Evolutionary conservation across 1,140 invertebrate species (phyloP).

Genomic region (Caerostris darwini): DNA sequence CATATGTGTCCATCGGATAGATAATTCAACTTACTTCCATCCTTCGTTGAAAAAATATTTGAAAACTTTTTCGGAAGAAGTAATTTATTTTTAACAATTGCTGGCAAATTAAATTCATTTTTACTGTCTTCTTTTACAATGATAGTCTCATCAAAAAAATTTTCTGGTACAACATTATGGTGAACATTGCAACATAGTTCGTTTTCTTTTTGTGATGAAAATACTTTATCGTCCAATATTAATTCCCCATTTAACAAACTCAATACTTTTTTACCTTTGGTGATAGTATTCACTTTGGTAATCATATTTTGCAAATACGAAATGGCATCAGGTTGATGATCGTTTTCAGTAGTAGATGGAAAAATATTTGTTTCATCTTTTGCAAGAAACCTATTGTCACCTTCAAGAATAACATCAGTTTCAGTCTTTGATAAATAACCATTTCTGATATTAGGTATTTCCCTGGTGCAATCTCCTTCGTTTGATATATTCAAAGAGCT

Average conservation of each 20-base stretch:
- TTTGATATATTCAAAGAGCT: background rate
- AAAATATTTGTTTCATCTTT: background rate
- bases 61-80: background rate
- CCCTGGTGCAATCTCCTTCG: background rate
- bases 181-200: background rate
- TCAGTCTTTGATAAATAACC: background rate
- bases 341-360: background rate
- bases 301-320: background rate
- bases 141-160: too few relatives aligned
- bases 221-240: background rate
- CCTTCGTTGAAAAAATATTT: background rate
- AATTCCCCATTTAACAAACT: background rate
- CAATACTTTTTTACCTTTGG: background rate
- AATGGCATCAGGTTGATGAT: background rate
- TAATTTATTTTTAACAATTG: background rate
- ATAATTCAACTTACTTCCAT: background rate
- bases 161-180: too few relatives aligned
- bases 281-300: background rate
- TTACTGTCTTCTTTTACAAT: too few relatives aligned
- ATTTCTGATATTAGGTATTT: background rate
- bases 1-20: background rate
- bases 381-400: background rate
- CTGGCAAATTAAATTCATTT: too few relatives aligned
- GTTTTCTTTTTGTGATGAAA: background rate
- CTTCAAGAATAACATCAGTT: background rate